Base-by-base conservation (phyloP, 2,113 vertebrate genomes). In the Anarrhichthys ocellatus region DNA sequence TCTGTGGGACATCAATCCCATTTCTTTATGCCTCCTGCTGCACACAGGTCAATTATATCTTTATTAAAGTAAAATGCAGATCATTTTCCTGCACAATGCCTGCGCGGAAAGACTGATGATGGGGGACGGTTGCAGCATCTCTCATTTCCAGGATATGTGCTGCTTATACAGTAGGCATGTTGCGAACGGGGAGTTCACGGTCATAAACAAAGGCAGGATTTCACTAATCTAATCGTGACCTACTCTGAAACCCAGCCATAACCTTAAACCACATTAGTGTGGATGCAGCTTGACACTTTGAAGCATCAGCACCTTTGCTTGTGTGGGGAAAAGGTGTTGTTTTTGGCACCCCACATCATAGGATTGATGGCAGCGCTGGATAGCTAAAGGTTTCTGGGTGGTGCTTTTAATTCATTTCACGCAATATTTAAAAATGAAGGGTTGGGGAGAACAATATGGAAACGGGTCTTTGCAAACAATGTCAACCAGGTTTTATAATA, bases 271-370 rank as follows among this genome's bases (percentile, higher is more conserved):
- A 90, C 88, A 87, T 93, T 92, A 95, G 77, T 68, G 86, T 80
- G 85, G 88, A 95, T 94, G 91, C 74, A 73, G 66, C 81, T 84
- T 91, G 92, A 90, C 93, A 93, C 92, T 95, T 93, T 93, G 88
- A 94, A 93, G 92, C 85, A 93, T 95, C 93, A 94, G 94, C 92
- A 92, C 88, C 87, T 94, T 94, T 88, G 87, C 73, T 73, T 77
- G 80, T 74, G 78, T 80, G 75, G 56, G 20, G 76, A 32, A 83
- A 91, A 89, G 82, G 85, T 91, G 91, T 82, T 89, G 87, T 88
- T 91, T 90, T 88, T 89, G 87, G 90, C 85, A 79, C 69, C 27
- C 32, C 2, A 52, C 61, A 71, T 59, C 50, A 6, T 6, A 84
- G 90, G 86, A 87, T 81, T 86, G 74, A 92, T 92, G 86, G 83